Percentiles rank a stretch among this genome's conserved stretches.
Evolutionary conservation across 2,797 vertebrate species (phyloP).

Genomic region (Rhinophrynus dorsalis): DNA sequence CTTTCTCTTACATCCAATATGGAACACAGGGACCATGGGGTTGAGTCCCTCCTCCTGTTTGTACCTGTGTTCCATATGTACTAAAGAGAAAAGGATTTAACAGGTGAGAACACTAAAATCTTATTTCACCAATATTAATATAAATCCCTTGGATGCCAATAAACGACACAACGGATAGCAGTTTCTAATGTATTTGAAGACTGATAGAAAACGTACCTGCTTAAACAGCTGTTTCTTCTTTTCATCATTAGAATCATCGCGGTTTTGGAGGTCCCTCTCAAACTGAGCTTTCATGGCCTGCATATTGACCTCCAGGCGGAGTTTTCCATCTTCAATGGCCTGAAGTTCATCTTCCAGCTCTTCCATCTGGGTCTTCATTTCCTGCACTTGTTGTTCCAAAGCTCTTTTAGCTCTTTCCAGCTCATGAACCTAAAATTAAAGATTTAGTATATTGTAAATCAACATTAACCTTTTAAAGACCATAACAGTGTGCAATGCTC

Average conservation of each 20-base stretch:
- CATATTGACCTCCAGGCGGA: constrained; percentile 87
- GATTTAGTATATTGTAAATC: neutral
- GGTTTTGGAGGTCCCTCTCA: constrained; percentile 84
- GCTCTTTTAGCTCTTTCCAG: constrained; percentile 77
- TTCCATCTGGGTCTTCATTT: constrained; percentile 80
- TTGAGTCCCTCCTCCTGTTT: no score
- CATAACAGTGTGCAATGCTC: no score
- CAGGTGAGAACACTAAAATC: no score
- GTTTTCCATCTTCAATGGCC: constrained; percentile 82
- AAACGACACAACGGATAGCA: no score
- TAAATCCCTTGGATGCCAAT: no score
- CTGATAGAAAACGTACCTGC: constrained; percentile 81
- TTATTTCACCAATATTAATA: no score
- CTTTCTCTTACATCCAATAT: no score
- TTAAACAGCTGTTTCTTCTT: constrained; percentile 84
- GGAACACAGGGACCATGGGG: no score
- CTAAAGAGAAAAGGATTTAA: no score
- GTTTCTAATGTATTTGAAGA: no score
- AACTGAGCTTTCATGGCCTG: constrained; percentile 90
- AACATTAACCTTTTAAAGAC: neutral
- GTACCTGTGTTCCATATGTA: no score
- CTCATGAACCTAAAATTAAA: constrained; percentile 80
- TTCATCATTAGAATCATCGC: constrained; percentile 86
- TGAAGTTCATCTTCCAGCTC: constrained; percentile 89
- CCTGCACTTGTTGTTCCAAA: constrained; percentile 80